Evolutionary conservation across 2,113 vertebrate species (phyloP).

Genomic region (Alexandromys fortis): DNA sequence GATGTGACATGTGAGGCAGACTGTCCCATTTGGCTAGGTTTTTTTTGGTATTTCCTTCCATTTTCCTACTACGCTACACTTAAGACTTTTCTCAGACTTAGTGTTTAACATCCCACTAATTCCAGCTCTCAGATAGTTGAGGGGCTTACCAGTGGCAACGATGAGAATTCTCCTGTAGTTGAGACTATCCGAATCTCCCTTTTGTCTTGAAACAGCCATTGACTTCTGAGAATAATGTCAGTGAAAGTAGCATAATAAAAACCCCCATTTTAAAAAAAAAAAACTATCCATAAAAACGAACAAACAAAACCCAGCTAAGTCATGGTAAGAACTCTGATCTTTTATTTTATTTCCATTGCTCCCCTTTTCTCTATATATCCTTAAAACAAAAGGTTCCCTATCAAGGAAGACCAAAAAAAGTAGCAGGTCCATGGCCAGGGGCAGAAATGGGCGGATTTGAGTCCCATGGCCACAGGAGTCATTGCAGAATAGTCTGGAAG

Average conservation of each 20-base stretch:
- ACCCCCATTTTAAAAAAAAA: neutral
- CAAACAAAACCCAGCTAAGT: neutral
- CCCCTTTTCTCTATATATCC: too few species aligned
- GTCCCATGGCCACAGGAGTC: neutral
- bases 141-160: neutral
- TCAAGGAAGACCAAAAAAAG: neutral
- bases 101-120: neutral
- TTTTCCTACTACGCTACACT: neutral
- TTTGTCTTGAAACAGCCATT: constrained; percentile 20
- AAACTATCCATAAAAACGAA: neutral
- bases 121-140: neutral
- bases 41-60: neutral
- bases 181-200: neutral
- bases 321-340: neutral
- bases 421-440: neutral
- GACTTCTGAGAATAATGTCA: neutral
- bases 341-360: neutral
- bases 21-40: neutral
- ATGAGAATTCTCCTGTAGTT: neutral
- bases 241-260: neutral
- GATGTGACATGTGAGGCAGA: neutral
- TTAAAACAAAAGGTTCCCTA: neutral
- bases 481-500: neutral
- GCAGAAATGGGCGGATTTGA: neutral
- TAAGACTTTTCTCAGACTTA: neutral